These are phyloP conservation scores for Fukomys damarensis DNA, from an alignment of 2,113 vertebrate species.

Conservation along the genomic window DNA sequence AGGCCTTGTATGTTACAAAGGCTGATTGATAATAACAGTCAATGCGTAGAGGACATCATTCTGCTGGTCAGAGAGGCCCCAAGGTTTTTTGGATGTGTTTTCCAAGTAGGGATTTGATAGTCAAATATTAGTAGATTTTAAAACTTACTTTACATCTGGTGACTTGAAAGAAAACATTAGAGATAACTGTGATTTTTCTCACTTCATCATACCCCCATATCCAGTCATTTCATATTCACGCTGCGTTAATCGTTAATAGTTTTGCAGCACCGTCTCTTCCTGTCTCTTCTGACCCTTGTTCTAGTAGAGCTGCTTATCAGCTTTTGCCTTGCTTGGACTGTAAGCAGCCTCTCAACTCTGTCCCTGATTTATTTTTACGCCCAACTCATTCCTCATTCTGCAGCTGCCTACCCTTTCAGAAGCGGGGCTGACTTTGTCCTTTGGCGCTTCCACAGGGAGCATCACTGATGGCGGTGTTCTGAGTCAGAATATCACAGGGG, in stretches of 20 bases:
- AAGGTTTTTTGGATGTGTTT: background rate
- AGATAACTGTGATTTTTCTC: background rate
- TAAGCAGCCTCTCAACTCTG: background rate
- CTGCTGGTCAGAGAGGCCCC: background rate
- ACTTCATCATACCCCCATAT: background rate
- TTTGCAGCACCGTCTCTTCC: background rate
- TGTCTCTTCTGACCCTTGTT: background rate
- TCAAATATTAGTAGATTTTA: background rate
- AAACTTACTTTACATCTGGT: background rate
- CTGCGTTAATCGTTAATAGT: background rate
- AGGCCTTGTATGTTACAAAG: background rate
- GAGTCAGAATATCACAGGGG: background rate
- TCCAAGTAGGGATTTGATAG: background rate
- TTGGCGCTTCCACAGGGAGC: background rate
- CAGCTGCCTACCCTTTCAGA: background rate
- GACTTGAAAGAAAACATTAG: background rate
- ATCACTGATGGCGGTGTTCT: background rate
- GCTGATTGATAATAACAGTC: background rate
- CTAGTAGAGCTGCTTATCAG: background rate
- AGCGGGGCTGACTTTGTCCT: background rate
- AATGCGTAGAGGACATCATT: background rate
- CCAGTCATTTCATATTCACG: background rate
- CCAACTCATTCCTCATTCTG: background rate
- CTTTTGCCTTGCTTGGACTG: background rate
- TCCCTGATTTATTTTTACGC: background rate